Evolutionary conservation across 2,113 vertebrate genomes (phyloP).

Genomic region (Phasianus colchicus): DNA sequence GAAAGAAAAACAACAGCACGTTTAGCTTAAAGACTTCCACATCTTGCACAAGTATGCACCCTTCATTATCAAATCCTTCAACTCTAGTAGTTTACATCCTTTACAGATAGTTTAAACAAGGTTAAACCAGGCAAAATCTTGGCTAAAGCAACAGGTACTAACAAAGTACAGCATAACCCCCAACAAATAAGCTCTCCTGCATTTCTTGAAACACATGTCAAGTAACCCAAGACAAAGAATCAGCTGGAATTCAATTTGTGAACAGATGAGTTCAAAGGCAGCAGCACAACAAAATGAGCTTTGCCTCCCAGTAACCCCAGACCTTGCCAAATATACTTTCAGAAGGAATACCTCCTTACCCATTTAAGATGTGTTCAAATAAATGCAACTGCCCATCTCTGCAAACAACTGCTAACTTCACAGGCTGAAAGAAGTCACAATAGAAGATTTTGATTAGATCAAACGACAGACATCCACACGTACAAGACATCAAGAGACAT

Average conservation of each 20-base stretch:
- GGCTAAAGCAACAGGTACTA: not conserved
- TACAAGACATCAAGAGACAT: not conserved
- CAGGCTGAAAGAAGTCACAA: slow-evolving; percentile 83
- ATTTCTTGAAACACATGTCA: not conserved
- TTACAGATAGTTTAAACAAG: not conserved
- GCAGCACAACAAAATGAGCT: not conserved
- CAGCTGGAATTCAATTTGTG: not conserved
- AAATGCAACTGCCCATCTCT: slow-evolving; percentile 95
- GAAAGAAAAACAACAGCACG: not conserved
- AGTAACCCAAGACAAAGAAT: not conserved
- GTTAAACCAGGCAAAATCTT: not conserved
- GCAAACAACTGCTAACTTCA: slow-evolving; percentile 94
- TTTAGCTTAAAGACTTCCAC: not conserved
- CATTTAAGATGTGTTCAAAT: slow-evolving; percentile 97
- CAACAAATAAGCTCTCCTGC: not conserved
- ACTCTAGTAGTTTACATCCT: not conserved
- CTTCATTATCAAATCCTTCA: not conserved
- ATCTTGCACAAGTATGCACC: not conserved
- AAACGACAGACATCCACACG: not conserved
- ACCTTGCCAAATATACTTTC: not conserved
- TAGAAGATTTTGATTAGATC: not conserved
- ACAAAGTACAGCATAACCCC: not conserved
- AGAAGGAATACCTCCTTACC: slow-evolving; percentile 81
- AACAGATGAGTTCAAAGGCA: not conserved
- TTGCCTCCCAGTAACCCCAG: not conserved